Base-by-base conservation (phyloP, 2,113 vertebrate genomes). In the Ovis canadensis region DNA sequence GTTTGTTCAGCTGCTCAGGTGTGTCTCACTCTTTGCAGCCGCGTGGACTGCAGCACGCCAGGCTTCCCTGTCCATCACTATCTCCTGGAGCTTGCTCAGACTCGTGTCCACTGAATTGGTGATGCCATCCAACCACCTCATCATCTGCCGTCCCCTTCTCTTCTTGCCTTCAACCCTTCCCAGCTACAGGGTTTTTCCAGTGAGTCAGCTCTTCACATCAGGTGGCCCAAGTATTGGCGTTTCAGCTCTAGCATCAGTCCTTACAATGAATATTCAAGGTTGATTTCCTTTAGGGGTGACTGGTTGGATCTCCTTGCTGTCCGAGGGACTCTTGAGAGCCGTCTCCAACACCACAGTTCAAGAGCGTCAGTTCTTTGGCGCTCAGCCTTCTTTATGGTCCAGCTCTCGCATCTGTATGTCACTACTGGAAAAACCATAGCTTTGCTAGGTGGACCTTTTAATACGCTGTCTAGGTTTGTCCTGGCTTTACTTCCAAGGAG, bases 321-420 rank as follows among this genome's bases (percentile, higher is more conserved):
- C 64, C 64, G 21, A 21, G n/a, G n/a, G 64, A 67, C n/a, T 36
- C 64, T 67, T 4, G 2, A 67, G 64, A 36, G n/a, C 4, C 2
- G 0, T 36, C 17, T 36, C n/a, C 64, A 67, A 1, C 64, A 36
- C 64, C 33, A 67, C n/a, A 21, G 64, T 1, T 67, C n/a, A 36
- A 5, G 2, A 21, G 17, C 9, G 0, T 71, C 67, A 23, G 5
- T 40, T 71, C n/a, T 71, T 11, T 5, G 5, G 19, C 1, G 5
- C 19, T 71, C n/a, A 23, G n/a, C 5, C 19, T 71, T 40, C n/a
- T 71, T 40, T 40, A 40, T 40, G 10, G n/a, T 23, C n/a, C 67
- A 71, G 36, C n/a, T 40, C 67, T 23, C 5, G 1, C 67, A 12
- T 23, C 67, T 23, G 10, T 6, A 71, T 12, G 17, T 71, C 19